These are phyloP conservation scores for Heliconius nattereri DNA, from an alignment of 1,140 invertebrate species.

Conservation along the genomic window DNA sequence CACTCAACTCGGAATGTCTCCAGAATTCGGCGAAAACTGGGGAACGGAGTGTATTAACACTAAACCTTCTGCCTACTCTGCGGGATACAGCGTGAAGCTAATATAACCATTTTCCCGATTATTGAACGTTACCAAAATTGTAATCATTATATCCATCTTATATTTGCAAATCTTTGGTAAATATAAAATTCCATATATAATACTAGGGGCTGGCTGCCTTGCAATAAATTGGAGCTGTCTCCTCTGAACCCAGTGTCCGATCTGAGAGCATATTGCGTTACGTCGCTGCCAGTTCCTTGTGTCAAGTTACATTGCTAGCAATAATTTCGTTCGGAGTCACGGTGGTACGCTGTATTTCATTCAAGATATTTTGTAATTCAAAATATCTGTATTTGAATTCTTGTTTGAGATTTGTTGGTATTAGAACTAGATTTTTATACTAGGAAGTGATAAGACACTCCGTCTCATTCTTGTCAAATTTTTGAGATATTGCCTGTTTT, in stretches of 20 bases:
- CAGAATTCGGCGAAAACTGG: no score
- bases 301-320: conserved; percentile 21
- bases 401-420: background rate
- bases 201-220: conserved; percentile 29
- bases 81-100: background rate
- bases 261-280: conserved; percentile 38
- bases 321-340: conserved; percentile 17
- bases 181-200: conserved; percentile 29
- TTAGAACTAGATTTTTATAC: no score
- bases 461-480: no score
- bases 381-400: background rate
- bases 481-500: no score
- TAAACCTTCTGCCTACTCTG: no score
- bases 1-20: no score
- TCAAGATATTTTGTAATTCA: background rate
- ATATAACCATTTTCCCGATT: no score
- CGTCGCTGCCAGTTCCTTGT: conserved; percentile 29
- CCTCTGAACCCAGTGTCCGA: conserved; percentile 31
- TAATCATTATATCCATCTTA: background rate
- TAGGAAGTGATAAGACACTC: no score
- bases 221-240: conserved; percentile 41
- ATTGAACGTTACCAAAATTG: no score
- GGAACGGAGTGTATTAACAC: no score
- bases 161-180: conserved; percentile 7
- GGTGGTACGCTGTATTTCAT: background rate